Conservation (phyloP, 2,797 vertebrate genomes). For the Crypturellus tataupa region DNA sequence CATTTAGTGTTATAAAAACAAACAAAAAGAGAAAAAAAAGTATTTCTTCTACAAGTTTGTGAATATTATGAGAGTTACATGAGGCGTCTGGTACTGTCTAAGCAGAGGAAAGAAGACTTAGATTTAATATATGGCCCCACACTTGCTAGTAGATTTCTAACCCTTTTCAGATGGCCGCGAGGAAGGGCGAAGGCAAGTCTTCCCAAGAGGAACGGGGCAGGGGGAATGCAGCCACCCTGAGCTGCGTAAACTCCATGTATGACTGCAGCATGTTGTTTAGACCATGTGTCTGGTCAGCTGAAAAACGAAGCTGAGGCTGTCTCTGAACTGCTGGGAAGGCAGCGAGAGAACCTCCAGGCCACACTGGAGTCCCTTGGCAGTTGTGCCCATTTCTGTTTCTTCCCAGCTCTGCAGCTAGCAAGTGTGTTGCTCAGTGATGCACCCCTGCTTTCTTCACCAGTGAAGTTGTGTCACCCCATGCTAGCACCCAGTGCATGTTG, state of each 20-base stretch:
- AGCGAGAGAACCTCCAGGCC: conserved; percentile 35
- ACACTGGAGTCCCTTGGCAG: conserved; percentile 39
- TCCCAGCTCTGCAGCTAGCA: conserved; percentile 6
- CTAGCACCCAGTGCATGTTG: conserved; percentile 72
- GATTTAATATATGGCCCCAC: conserved; percentile 68
- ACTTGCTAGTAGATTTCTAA: conserved; percentile 72
- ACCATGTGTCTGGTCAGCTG: conserved; percentile 58
- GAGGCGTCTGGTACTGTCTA: conserved; percentile 71
- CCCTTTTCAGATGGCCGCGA: conserved; percentile 53
- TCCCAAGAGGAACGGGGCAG: conserved; percentile 37
- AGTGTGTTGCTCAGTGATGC: conserved; percentile 42
- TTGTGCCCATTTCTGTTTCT: conserved; percentile 41
- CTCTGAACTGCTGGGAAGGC: conserved; percentile 31
- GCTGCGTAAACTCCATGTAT: conserved; percentile 17
- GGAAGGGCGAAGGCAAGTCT: conserved; percentile 18
- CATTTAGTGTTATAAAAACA: conserved; percentile 75
- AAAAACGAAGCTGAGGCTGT: conserved; percentile 63
- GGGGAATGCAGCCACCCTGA: background rate
- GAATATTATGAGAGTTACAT: conserved; percentile 73
- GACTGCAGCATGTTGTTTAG: conserved; percentile 60
- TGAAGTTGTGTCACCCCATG: conserved; percentile 52
- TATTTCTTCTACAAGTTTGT: conserved; percentile 78
- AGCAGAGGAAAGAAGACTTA: conserved; percentile 66
- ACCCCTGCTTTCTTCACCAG: conserved; percentile 41
- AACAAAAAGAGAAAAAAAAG: background rate